phyloP scores from a whole-genome alignment of 1,140 invertebrate species.

The Hestina assimilis region DNA sequence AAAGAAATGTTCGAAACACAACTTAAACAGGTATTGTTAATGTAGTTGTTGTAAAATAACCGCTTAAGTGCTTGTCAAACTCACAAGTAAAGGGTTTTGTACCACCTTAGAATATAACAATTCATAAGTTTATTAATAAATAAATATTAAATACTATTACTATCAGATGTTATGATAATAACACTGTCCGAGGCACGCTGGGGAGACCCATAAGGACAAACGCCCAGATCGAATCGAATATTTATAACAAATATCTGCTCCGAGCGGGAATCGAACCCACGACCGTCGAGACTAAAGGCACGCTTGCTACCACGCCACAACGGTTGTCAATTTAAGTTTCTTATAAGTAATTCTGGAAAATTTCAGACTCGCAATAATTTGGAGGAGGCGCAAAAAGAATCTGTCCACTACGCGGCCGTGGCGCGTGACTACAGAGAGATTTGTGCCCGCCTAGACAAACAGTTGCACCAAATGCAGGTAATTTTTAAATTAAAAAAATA shows the following conservation, averaged over 20 bases:
- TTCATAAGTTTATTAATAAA: background rate
- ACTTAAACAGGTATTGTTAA: slow-evolving; percentile 55
- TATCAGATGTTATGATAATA: slow-evolving; percentile 1
- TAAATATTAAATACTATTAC: slow-evolving; percentile 9
- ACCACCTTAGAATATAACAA: too few relatives aligned
- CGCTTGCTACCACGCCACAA: too few relatives aligned
- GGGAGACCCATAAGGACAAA: too few relatives aligned
- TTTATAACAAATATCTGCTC: too few relatives aligned
- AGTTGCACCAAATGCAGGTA: slow-evolving; percentile 81
- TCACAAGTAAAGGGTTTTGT: too few relatives aligned
- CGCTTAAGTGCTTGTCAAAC: too few relatives aligned
- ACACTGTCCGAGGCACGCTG: too few relatives aligned
- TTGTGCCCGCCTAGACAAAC: slow-evolving; percentile 92
- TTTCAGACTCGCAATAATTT: slow-evolving; percentile 44
- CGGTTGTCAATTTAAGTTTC: background rate
- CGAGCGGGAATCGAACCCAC: too few relatives aligned
- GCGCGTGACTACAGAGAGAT: slow-evolving; percentile 96
- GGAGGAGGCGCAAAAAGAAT: slow-evolving; percentile 56
- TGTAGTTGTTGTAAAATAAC: too few relatives aligned
- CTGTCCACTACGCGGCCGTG: slow-evolving; percentile 77
- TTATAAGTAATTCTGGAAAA: background rate
- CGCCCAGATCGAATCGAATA: too few relatives aligned
- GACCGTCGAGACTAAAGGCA: too few relatives aligned
- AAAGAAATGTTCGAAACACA: slow-evolving; percentile 63
- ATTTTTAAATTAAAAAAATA: background rate